Evolutionary conservation across 2,113 vertebrate species (phyloP).

Genomic region (Anolis carolinensis): DNA sequence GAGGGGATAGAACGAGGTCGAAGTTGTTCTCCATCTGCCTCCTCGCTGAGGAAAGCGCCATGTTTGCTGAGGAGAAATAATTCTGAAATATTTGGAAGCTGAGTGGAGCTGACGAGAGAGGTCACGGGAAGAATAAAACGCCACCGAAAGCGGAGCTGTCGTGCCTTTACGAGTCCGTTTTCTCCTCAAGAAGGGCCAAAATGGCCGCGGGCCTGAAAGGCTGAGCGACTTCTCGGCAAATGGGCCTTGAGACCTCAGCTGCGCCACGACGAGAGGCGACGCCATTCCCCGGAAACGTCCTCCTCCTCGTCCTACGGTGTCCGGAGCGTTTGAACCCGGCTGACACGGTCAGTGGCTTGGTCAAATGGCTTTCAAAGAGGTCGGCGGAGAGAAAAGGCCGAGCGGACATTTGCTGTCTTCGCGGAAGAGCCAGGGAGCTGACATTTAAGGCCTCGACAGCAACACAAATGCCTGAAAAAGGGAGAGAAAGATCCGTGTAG

Average conservation of each 20-base stretch:
- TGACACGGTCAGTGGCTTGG: conserved; percentile 40
- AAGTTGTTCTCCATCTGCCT: too few species aligned
- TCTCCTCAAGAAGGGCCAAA: conserved; percentile 20
- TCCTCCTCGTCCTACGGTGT: neutral
- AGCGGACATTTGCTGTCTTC: neutral
- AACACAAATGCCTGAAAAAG: neutral
- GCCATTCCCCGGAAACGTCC: conserved; percentile 33
- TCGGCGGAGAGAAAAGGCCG: neutral
- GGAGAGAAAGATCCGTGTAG: neutral
- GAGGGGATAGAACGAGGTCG: too few species aligned
- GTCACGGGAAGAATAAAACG: neutral
- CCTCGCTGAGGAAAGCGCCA: too few species aligned
- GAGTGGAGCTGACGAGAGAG: neutral
- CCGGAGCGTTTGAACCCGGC: conserved; percentile 23
- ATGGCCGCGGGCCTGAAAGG: conserved; percentile 36
- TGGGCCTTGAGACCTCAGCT: conserved; percentile 49
- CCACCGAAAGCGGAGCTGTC: neutral
- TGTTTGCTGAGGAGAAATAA: too few species aligned
- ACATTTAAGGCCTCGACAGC: neutral
- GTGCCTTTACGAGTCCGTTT: conserved; percentile 20
- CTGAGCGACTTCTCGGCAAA: conserved; percentile 44
- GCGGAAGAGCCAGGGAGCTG: neutral
- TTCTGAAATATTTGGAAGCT: neutral
- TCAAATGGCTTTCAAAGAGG: conserved; percentile 18
- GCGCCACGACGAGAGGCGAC: neutral